phyloP scores from a whole-genome alignment of 2,797 vertebrate species.

The Vespertilio murinus region DNA sequence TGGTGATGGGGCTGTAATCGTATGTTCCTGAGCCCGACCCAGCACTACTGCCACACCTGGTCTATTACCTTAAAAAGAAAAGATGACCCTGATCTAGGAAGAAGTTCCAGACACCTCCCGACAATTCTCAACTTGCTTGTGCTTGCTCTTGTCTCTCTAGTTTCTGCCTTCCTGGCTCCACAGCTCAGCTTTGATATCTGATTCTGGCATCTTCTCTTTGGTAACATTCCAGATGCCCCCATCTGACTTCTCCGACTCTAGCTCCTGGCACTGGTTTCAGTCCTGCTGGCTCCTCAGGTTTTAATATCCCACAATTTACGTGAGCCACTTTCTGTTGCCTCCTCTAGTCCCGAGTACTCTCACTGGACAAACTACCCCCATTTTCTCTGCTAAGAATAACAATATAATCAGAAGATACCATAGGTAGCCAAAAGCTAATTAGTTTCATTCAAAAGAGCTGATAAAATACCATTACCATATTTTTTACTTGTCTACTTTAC shows the following conservation, averaged over 20 bases:
- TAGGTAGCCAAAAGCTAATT: background rate
- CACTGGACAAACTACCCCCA: background rate
- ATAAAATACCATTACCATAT: background rate
- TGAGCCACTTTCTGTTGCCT: background rate
- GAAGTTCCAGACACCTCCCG: constrained; percentile 14
- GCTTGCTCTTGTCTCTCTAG: constrained; percentile 38
- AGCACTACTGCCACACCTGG: background rate
- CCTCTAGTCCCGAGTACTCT: background rate
- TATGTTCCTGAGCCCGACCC: background rate
- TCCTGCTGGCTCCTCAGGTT: constrained; percentile 20
- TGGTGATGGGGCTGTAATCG: no score
- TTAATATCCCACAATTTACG: background rate
- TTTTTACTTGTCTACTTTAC: background rate
- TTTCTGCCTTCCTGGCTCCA: constrained; percentile 16
- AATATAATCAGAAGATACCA: background rate
- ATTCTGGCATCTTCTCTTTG: constrained; percentile 50
- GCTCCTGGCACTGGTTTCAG: constrained; percentile 41
- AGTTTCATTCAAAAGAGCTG: background rate
- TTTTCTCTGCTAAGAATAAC: background rate
- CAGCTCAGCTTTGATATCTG: constrained; percentile 50
- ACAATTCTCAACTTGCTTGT: constrained; percentile 24
- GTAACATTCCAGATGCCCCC: background rate
- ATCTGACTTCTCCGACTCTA: constrained; percentile 26
- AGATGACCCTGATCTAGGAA: background rate
- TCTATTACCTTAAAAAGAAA: background rate